phyloP scores from a whole-genome alignment of 2,113 vertebrate species.

The Tetrax tetrax region DNA sequence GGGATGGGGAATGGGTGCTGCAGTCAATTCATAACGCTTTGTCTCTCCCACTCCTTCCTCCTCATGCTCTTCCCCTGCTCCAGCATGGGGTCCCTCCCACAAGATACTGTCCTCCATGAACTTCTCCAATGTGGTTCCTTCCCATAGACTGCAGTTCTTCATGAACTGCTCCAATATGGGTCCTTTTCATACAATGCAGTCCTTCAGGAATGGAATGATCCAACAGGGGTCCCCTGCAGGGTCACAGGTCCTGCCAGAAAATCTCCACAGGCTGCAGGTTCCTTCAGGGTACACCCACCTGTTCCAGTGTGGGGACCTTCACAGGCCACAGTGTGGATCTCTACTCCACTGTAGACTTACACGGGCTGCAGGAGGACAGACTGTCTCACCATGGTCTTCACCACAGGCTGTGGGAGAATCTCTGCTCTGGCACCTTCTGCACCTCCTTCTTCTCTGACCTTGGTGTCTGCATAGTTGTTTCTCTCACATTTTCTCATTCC shows the following conservation, averaged over 20 bases:
- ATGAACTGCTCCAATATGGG: background rate
- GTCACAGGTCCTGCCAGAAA: background rate
- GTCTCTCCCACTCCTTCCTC: background rate
- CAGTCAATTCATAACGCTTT: background rate
- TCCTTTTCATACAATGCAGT: background rate
- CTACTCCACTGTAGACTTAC: background rate
- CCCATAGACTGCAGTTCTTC: background rate
- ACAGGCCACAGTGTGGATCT: background rate
- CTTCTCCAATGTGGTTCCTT: background rate
- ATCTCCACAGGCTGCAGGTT: background rate
- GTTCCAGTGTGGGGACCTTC: background rate
- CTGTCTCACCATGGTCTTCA: background rate
- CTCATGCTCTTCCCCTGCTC: background rate
- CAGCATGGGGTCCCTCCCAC: background rate
- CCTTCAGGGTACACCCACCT: background rate
- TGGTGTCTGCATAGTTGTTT: background rate
- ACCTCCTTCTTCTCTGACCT: background rate
- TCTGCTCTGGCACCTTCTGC: accelerated
- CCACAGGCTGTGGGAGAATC: background rate
- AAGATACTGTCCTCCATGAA: background rate
- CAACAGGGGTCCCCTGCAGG: background rate
- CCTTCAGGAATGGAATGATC: background rate
- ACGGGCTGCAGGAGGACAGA: background rate
- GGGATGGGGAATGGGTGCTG: background rate
- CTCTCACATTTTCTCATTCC: background rate